Percentiles rank a stretch among this genome's conserved stretches.
Conservation (phyloP, 1,140 invertebrate genomes). For the Drosophila ogumai region DNA sequence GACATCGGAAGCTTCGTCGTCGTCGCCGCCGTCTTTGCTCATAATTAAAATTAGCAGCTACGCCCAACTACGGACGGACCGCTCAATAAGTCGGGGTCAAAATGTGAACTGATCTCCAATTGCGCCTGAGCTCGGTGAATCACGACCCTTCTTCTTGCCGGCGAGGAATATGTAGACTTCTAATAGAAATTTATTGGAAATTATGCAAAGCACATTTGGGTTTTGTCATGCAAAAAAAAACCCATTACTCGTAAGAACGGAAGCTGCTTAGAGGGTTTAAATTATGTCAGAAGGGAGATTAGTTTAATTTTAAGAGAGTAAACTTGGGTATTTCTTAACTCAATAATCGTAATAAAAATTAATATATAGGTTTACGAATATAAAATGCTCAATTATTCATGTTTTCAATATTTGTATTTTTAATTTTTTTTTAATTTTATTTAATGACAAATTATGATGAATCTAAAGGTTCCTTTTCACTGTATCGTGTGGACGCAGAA, state of each 20-base stretch:
- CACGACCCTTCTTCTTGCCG: slow-evolving; percentile 29
- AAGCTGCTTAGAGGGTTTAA: slow-evolving; percentile 1
- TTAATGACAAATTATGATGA: not conserved
- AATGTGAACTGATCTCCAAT: slow-evolving; percentile 74
- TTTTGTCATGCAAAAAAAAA: slow-evolving; percentile 70
- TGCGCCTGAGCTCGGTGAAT: slow-evolving; percentile 42
- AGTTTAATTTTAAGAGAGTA: not conserved
- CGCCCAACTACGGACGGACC: slow-evolving; percentile 56
- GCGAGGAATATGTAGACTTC: slow-evolving; percentile 30
- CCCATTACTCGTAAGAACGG: slow-evolving; percentile 14
- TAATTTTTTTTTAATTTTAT: not conserved
- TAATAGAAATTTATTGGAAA: slow-evolving; percentile 53
- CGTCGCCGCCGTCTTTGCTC: slow-evolving; percentile 22
- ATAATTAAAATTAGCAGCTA: slow-evolving; percentile 79
- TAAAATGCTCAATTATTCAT: not conserved
- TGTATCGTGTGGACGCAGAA: not conserved
- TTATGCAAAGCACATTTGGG: slow-evolving; percentile 66
- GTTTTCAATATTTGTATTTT: not conserved
- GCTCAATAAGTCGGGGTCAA: slow-evolving; percentile 72
- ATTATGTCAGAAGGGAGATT: not conserved
- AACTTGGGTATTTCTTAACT: not conserved
- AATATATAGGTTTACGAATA: no score
- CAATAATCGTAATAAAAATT: not conserved
- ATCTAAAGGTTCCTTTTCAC: not conserved
- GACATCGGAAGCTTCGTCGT: slow-evolving; percentile 67